Base-by-base conservation (phyloP, 1,140 invertebrate genomes). In the Caenorhabditis remanei region DNA sequence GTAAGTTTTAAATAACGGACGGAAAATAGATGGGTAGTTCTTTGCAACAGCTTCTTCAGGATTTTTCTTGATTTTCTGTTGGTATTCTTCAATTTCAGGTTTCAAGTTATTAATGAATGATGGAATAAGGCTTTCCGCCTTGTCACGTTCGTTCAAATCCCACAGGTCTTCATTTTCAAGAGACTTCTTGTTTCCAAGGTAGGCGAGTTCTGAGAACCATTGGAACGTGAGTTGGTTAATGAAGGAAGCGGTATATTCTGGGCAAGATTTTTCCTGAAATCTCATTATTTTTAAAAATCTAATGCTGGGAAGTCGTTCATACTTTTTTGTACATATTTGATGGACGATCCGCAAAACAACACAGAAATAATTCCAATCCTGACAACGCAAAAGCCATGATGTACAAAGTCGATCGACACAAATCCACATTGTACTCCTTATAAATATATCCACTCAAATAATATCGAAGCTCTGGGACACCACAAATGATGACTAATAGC, bases 141-240 rank as follows among this genome's bases (percentile, higher is more conserved):
- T 95, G 92, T 99, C 96, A 90, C 95, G 95, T 4, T 95, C 95
- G 90, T 97, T 96, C 91, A 99, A 94, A 55, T 96, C 95, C 97
- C 97, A 99, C 0, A 99, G 93, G 93, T 99, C 96, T 50, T 94
- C 94, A 63, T 95, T 94, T 89, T 95, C 95, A 40, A 99, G 93
- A 16, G 96, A 96, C 67, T 89, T 71, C 67, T 87, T 84, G 82
- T 90, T 84, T 32, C 90, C 91, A 21, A 87, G 84, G n/a, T 86
- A 53, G 7, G 90, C 89, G 19, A 92, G 32, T 40, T 56, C 56
- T 65, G 89, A 91, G 89, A 92, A 92, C 92, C 92, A 92, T 90
- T 89, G 91, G 24, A 92, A 67, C 0, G 85, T 90, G 11, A 90
- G 43, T 46, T 89, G 89, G 65, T 83, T 89, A 11, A 90, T 56